These are phyloP conservation scores for Drosophila monieri DNA, from an alignment of 2,888 invertebrate species.

Conservation along the genomic window DNA sequence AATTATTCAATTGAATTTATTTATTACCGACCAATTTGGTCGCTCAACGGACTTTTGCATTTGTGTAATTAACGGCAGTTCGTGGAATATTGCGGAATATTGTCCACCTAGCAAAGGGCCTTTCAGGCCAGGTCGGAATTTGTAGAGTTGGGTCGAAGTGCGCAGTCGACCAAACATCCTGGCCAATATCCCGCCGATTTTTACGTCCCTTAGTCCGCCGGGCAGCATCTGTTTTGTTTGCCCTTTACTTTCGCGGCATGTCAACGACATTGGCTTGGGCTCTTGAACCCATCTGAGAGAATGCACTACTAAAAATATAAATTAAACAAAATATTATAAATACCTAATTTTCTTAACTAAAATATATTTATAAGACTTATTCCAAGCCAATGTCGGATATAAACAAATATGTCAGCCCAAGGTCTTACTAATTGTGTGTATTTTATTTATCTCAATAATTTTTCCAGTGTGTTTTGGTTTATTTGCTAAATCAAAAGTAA, in stretches of 20 bases:
- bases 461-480: constrained; percentile 3
- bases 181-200: background rate
- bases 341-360: background rate
- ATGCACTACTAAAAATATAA: constrained; percentile 12
- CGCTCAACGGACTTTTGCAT: constrained; percentile 66
- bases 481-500: constrained; percentile 26
- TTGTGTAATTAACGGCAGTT: constrained; percentile 78
- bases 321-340: no score
- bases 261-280: constrained; percentile 41
- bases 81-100: constrained; percentile 43
- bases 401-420: background rate
- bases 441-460: background rate
- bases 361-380: background rate
- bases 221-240: constrained; percentile 14
- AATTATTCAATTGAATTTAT: constrained; percentile 83
- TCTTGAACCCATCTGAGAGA: constrained; percentile 20
- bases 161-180: constrained; percentile 20
- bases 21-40: constrained; percentile 77
- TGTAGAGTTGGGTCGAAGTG: constrained; percentile 6
- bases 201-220: background rate
- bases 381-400: background rate
- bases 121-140: constrained; percentile 12
- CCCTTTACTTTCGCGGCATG: constrained; percentile 41
- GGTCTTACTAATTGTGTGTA: background rate
- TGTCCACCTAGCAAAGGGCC: constrained; percentile 50